phyloP scores from a whole-genome alignment of 2,113 vertebrate species.

The Cyprinus carpio region DNA sequence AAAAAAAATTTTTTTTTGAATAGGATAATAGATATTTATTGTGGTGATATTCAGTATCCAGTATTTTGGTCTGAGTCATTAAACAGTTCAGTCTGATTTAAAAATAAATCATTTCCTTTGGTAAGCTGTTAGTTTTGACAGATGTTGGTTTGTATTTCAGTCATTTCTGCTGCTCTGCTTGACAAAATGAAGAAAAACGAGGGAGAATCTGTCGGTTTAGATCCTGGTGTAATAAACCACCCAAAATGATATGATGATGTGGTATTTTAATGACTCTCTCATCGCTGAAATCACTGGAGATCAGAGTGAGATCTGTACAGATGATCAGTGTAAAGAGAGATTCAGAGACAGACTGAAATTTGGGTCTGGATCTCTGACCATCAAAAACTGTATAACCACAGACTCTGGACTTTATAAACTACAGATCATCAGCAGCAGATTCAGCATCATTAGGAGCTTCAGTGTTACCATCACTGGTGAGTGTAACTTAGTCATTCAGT shows the following conservation, averaged over 20 bases:
- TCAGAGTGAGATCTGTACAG: background rate
- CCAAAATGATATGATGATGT: accelerated
- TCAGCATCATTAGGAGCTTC: background rate
- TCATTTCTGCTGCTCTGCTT: background rate
- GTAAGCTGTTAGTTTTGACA: too few species aligned
- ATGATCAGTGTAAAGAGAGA: background rate
- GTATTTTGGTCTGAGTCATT: too few species aligned
- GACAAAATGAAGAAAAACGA: background rate
- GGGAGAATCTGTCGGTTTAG: background rate
- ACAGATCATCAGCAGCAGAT: background rate
- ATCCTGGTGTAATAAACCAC: background rate
- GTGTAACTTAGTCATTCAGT: background rate
- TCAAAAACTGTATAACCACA: background rate
- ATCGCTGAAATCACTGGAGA: background rate
- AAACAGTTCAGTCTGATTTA: too few species aligned
- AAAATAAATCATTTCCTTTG: too few species aligned
- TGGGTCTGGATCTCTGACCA: background rate
- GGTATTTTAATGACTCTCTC: background rate
- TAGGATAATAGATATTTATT: too few species aligned
- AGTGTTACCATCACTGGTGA: background rate
- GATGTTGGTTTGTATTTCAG: background rate
- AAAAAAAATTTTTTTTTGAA: too few species aligned
- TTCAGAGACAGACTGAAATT: background rate
- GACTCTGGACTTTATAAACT: background rate
- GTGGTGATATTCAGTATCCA: too few species aligned